Evolutionary conservation across 2,888 invertebrate species (phyloP).

Genomic region (Drosophila kanekoi): DNA sequence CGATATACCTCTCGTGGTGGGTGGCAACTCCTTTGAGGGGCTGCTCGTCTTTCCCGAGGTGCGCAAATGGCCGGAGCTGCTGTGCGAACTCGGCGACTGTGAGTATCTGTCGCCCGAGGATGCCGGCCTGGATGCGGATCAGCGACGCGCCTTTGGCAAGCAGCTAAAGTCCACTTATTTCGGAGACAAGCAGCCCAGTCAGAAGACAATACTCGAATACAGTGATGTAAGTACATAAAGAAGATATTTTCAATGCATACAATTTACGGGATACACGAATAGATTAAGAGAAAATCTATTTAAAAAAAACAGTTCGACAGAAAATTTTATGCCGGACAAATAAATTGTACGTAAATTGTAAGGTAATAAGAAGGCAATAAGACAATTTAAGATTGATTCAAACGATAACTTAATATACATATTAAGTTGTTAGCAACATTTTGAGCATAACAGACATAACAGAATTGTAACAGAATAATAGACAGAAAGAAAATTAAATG

Average conservation of each 20-base stretch:
- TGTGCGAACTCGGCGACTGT: conserved; percentile 78
- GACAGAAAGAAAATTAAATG: too few species aligned
- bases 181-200: conserved; percentile 83
- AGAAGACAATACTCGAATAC: conserved; percentile 83
- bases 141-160: conserved; percentile 82
- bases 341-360: too few species aligned
- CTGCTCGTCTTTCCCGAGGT: conserved; percentile 82
- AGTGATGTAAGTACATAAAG: conserved; percentile 78
- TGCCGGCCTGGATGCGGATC: conserved; percentile 72
- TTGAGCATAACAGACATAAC: too few species aligned
- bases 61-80: conserved; percentile 80
- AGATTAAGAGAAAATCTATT: background rate
- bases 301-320: background rate
- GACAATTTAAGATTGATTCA: too few species aligned
- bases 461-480: too few species aligned
- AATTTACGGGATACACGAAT: background rate
- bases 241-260: background rate
- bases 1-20: conserved; percentile 83
- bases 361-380: too few species aligned
- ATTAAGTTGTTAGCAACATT: too few species aligned
- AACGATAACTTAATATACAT: too few species aligned
- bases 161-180: conserved; percentile 85
- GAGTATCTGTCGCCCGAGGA: conserved; percentile 82
- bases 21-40: conserved; percentile 84
- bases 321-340: too few species aligned